phyloP scores from a whole-genome alignment of 2,888 invertebrate genomes.

The Caenorhabditis zanzibari region DNA sequence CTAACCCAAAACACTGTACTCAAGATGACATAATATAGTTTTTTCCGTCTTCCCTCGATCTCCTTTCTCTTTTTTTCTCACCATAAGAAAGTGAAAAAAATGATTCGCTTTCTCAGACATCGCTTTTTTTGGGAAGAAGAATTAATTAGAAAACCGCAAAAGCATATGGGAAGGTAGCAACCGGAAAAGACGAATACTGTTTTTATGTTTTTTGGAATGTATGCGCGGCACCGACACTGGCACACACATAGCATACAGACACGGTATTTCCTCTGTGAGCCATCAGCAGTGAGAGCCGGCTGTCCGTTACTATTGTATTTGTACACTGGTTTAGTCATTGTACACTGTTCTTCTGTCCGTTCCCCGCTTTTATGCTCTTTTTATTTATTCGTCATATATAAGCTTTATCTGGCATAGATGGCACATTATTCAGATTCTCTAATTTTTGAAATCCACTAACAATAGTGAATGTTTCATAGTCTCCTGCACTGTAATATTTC shows the following conservation, averaged over 20 bases:
- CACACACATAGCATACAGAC: constrained; percentile 25
- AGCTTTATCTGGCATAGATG: constrained; percentile 9
- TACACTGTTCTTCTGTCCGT: constrained; percentile 41
- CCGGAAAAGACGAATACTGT: constrained; percentile 58
- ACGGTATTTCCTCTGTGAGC: constrained; percentile 42
- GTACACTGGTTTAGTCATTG: constrained; percentile 68
- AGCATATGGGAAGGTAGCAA: constrained; percentile 8
- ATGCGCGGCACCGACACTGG: constrained; percentile 48
- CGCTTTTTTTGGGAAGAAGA: constrained; percentile 9
- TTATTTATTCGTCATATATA: constrained; percentile 34
- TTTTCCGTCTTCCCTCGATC: constrained; percentile 5
- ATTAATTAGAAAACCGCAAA: constrained; percentile 57
- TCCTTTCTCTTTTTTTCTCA: constrained; percentile 8
- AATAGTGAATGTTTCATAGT: no score
- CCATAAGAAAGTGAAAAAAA: constrained; percentile 46
- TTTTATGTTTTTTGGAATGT: constrained; percentile 61
- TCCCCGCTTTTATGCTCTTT: constrained; percentile 51
- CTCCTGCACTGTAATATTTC: no score
- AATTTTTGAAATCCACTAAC: neutral
- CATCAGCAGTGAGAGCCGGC: constrained; percentile 34
- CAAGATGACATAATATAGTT: constrained; percentile 35
- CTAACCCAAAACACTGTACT: constrained; percentile 36
- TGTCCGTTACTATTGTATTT: constrained; percentile 64
- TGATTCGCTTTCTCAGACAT: constrained; percentile 41
- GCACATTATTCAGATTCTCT: constrained; percentile 9